Percentiles rank a stretch among this genome's conserved stretches.
Conservation (phyloP, 2,888 invertebrate species). For the Erannis defoliaria region DNA sequence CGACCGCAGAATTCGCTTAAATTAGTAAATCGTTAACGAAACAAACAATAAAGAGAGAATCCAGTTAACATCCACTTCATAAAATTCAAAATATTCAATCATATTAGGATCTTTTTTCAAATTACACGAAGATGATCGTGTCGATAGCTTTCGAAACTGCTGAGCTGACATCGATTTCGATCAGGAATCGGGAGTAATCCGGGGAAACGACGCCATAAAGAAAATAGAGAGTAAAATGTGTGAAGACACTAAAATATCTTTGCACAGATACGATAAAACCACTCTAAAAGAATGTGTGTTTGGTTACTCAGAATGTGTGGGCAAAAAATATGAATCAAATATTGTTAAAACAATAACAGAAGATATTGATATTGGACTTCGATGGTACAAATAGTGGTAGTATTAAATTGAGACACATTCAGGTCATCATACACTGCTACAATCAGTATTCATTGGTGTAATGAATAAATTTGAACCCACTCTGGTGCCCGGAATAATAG, state of each 20-base stretch:
- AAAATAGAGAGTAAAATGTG: constrained; percentile 28
- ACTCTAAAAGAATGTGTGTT: background rate
- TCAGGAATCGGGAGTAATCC: constrained; percentile 17
- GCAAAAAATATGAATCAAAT: background rate
- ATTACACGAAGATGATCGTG: background rate
- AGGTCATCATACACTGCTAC: constrained; percentile 45
- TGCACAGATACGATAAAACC: background rate
- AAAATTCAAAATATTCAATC: background rate
- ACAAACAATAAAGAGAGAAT: background rate
- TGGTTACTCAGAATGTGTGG: no score
- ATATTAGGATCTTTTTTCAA: background rate
- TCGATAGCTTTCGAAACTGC: constrained; percentile 11
- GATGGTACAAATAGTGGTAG: background rate
- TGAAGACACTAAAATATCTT: constrained; percentile 21
- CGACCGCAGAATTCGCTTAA: constrained; percentile 58
- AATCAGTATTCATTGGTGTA: constrained; percentile 56
- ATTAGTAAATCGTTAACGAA: background rate
- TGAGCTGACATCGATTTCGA: constrained; percentile 19
- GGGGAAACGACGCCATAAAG: constrained; percentile 22
- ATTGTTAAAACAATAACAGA: background rate
- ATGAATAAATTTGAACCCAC: constrained; percentile 56
- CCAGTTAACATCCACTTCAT: background rate
- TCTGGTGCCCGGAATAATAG: constrained; percentile 40
- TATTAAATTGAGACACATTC: constrained; percentile 23
- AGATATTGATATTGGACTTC: background rate